These are phyloP conservation scores for Mixornis gularis DNA, from an alignment of 2,113 vertebrate species.

Conservation along the genomic window DNA sequence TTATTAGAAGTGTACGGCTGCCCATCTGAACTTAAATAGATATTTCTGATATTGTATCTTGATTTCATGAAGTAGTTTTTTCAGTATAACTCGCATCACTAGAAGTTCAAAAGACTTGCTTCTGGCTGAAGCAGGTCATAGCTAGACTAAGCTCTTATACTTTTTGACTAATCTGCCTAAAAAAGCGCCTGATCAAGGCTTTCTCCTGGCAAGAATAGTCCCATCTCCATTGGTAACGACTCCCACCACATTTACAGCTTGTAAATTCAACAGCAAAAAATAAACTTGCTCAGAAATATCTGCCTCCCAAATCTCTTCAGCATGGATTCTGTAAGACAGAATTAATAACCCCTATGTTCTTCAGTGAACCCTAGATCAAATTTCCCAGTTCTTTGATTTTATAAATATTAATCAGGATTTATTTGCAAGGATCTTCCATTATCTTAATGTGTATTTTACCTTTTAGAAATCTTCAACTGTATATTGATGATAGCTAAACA, in stretches of 20 bases:
- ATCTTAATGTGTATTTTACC: not conserved
- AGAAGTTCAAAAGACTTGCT: not conserved
- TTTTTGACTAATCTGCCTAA: not conserved
- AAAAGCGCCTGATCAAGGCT: not conserved
- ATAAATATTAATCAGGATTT: not conserved
- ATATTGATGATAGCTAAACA: not conserved
- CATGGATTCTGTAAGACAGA: not conserved
- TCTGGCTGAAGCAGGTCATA: not conserved
- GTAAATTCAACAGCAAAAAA: not conserved
- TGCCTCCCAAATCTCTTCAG: not conserved
- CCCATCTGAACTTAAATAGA: not conserved
- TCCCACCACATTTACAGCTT: not conserved
- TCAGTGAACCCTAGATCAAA: not conserved
- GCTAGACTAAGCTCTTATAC: not conserved
- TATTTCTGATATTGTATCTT: not conserved
- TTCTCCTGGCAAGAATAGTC: not conserved
- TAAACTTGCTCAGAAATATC: not conserved
- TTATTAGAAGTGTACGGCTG: not conserved
- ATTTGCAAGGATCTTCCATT: not conserved
- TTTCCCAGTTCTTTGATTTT: not conserved
- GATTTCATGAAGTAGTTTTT: not conserved
- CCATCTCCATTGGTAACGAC: not conserved
- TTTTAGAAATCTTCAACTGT: not conserved
- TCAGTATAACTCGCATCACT: not conserved
- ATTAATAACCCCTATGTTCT: not conserved